These are phyloP conservation scores for Bradypus variegatus DNA, from an alignment of 2,797 vertebrate species.

Conservation along the genomic window DNA sequence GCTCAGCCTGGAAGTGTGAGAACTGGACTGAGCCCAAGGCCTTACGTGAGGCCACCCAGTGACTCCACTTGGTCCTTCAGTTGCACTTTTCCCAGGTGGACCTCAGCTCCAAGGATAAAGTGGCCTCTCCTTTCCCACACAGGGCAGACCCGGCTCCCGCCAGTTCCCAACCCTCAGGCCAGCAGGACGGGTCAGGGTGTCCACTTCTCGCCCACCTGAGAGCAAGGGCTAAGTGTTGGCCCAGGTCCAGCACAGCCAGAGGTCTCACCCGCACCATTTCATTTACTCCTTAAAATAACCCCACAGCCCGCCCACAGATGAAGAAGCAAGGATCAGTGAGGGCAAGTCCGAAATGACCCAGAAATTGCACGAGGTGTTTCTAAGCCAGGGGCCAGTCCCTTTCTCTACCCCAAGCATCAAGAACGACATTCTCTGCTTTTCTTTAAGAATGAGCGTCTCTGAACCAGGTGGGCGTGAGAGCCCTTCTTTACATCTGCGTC, in stretches of 20 bases:
- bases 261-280: neutral
- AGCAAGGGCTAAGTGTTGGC: neutral
- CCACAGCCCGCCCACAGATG: neutral
- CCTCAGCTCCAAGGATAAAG: neutral
- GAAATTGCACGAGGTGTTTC: neutral
- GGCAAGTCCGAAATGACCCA: neutral
- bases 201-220: neutral
- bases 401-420: neutral
- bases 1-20: neutral
- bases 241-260: neutral
- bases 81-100: neutral
- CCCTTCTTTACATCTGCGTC: neutral
- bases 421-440: neutral
- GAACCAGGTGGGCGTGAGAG: neutral
- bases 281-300: neutral
- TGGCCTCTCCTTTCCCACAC: neutral
- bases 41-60: neutral
- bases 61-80: neutral
- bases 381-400: neutral
- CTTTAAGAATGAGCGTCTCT: neutral
- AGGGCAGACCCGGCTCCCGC: neutral
- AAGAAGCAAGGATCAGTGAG: neutral
- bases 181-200: fast-evolving
- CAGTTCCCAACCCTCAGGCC: neutral
- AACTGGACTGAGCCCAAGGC: neutral